Evolutionary conservation across 2,888 invertebrate species (phyloP).

Genomic region (Serrognathus titanus): DNA sequence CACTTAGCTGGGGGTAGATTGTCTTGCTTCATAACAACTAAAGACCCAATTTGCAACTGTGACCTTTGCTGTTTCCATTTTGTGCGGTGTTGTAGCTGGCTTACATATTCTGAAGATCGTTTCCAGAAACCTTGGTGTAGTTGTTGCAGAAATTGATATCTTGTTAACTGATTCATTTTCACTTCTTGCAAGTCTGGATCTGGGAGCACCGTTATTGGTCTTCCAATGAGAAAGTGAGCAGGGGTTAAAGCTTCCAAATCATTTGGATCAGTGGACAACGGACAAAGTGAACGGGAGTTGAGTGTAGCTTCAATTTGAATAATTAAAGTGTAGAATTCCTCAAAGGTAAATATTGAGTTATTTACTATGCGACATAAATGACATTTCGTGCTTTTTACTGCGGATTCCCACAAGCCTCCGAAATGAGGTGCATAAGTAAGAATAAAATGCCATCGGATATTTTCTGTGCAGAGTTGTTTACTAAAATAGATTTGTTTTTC

Average conservation of each 20-base stretch:
- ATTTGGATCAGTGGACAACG: background rate
- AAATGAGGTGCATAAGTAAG: background rate
- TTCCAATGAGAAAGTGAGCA: background rate
- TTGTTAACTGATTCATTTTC: too few species aligned
- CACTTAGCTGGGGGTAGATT: too few species aligned
- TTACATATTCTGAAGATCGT: too few species aligned
- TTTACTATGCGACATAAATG: background rate
- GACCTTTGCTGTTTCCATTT: too few species aligned
- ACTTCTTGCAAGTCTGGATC: too few species aligned
- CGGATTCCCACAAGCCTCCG: background rate
- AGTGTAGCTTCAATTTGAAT: background rate
- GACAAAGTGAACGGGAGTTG: background rate
- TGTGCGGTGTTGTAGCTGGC: too few species aligned
- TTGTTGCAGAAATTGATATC: too few species aligned
- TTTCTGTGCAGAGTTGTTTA: background rate
- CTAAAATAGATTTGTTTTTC: background rate
- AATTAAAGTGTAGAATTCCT: background rate
- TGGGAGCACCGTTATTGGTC: background rate
- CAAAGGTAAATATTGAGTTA: background rate
- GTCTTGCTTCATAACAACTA: too few species aligned
- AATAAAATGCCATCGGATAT: background rate
- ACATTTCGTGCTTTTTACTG: background rate
- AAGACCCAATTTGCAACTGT: too few species aligned
- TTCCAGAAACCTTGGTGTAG: too few species aligned
- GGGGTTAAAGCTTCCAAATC: background rate